A percentile compares a stretch with the other conserved stretches of the same genome.
Conservation (phyloP, 2,888 invertebrate species). For the Tridacna gigas region DNA sequence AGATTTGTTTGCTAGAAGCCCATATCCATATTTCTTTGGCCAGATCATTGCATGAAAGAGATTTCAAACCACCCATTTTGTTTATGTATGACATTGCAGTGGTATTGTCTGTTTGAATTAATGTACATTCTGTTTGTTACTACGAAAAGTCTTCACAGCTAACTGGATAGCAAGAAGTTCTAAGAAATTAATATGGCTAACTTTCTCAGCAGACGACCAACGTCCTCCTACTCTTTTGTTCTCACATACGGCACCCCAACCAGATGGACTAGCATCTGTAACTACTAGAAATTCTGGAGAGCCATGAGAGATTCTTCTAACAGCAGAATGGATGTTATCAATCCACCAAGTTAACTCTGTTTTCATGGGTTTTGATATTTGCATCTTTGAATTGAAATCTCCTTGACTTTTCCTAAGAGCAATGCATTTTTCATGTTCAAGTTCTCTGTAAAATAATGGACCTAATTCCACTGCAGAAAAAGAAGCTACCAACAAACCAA, state of each 20-base stretch:
- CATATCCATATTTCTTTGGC: constrained; percentile 25
- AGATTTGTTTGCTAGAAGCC: constrained; percentile 11
- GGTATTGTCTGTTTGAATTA: constrained; percentile 5
- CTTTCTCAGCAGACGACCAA: neutral
- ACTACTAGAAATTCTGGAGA: neutral
- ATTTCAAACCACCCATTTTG: constrained; percentile 15
- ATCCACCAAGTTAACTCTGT: constrained; percentile 13
- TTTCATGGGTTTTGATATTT: neutral
- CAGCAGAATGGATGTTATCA: neutral
- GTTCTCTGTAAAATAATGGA: constrained; percentile 26
- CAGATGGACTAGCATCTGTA: constrained; percentile 3
- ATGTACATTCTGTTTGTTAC: neutral
- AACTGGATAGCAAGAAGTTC: neutral
- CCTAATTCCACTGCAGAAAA: constrained; percentile 31
- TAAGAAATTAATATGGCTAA: constrained; percentile 3
- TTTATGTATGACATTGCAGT: constrained; percentile 22
- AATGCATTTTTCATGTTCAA: constrained; percentile 21
- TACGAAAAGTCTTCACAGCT: constrained; percentile 3
- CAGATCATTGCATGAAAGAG: neutral
- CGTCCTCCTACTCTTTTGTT: constrained; percentile 4
- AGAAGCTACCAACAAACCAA: constrained; percentile 32
- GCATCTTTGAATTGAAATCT: constrained; percentile 6
- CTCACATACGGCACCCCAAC: constrained; percentile 3
- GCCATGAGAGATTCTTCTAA: constrained; percentile 13
- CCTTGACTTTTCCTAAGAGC: neutral